phyloP scores from a whole-genome alignment of 2,113 vertebrate genomes.

The Chaetorhynchus papuensis region DNA sequence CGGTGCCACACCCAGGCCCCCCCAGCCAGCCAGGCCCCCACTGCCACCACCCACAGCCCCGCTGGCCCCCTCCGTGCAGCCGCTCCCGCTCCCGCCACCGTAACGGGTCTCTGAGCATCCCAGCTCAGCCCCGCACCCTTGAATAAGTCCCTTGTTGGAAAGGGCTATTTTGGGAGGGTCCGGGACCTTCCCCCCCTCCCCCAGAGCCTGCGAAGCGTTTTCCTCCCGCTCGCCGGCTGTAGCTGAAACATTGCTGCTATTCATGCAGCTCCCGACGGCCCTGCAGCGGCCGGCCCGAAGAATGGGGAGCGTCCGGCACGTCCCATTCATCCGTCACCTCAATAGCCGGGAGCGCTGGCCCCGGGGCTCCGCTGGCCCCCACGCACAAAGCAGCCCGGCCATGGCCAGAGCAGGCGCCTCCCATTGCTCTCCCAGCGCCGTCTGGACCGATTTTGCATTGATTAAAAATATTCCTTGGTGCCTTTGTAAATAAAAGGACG shows the following conservation, averaged over 20 bases:
- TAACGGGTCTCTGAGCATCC: neutral
- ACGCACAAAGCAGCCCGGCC: slow-evolving; percentile 24
- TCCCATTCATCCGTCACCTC: slow-evolving; percentile 69
- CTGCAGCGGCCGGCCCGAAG: neutral
- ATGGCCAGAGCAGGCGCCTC: neutral
- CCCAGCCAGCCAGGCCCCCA: neutral
- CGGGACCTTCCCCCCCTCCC: neutral
- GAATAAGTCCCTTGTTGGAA: slow-evolving; percentile 60
- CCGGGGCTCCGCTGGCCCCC: neutral
- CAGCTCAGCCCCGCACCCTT: neutral
- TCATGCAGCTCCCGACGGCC: slow-evolving; percentile 31
- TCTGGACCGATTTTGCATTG: neutral
- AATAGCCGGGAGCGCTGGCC: slow-evolving; percentile 34
- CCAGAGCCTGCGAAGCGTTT: neutral
- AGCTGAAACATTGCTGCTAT: slow-evolving; percentile 52
- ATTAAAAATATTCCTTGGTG: neutral
- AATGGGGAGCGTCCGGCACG: slow-evolving; percentile 42
- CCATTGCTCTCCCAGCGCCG: neutral
- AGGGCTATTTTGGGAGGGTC: neutral
- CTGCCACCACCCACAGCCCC: neutral
- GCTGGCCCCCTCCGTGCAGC: rapidly evolving
- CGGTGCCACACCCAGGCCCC: neutral
- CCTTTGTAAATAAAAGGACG: neutral
- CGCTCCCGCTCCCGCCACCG: rapidly evolving
- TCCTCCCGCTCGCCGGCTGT: neutral